phyloP scores from a whole-genome alignment of 2,797 vertebrate species.

The Myotis planiceps region DNA sequence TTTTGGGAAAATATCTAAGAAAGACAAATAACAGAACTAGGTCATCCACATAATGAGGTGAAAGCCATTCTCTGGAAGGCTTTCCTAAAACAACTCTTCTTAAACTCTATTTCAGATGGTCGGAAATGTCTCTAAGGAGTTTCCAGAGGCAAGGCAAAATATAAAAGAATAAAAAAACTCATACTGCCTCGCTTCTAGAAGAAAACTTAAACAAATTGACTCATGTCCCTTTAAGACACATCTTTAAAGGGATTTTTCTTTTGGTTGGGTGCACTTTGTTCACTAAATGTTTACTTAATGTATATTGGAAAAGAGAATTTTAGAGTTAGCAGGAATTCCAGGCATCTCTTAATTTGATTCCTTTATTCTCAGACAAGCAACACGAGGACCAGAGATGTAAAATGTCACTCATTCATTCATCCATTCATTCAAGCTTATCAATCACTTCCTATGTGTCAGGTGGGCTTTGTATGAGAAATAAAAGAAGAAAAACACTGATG shows the following conservation, averaged over 20 bases:
- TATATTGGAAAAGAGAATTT: neutral
- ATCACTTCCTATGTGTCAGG: neutral
- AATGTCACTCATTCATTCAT: neutral
- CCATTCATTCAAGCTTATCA: neutral
- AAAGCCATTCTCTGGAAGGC: neutral
- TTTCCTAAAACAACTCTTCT: neutral
- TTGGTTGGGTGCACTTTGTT: neutral
- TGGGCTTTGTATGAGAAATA: neutral
- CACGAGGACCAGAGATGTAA: neutral
- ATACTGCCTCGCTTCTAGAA: neutral
- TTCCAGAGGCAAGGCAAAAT: neutral
- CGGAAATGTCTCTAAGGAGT: neutral
- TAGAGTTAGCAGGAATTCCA: neutral
- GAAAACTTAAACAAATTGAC: neutral
- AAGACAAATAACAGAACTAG: neutral
- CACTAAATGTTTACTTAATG: neutral
- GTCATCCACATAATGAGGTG: neutral
- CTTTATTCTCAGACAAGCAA: conserved; percentile 37
- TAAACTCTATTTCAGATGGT: neutral
- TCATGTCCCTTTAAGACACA: neutral
- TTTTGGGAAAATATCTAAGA: conserved; percentile 12
- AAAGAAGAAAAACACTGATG: neutral
- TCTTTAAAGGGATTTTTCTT: conserved; percentile 33
- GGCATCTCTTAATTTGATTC: neutral
- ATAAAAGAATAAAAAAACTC: neutral